A percentile compares a stretch with the other conserved stretches of the same genome.
phyloP scores from a whole-genome alignment of 2,113 vertebrate species.

The Motacilla alba region DNA sequence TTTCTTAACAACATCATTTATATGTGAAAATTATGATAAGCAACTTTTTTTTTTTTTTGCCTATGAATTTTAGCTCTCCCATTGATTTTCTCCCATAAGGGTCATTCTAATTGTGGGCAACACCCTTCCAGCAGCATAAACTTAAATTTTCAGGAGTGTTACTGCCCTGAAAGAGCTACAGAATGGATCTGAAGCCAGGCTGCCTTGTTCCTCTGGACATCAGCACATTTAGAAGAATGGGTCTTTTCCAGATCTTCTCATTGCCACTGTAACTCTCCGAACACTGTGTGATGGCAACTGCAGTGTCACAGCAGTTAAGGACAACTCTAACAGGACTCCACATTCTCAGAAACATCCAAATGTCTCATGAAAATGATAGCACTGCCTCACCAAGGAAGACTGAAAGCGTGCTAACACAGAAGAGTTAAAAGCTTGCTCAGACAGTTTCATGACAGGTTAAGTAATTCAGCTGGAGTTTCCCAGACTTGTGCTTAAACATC shows the following conservation, averaged over 20 bases:
- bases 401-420: background rate
- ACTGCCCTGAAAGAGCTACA: background rate
- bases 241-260: background rate
- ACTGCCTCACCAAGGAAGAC: background rate
- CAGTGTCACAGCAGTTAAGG: background rate
- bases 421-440: background rate
- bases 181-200: background rate
- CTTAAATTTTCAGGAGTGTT: background rate
- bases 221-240: background rate
- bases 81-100: background rate
- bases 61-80: background rate
- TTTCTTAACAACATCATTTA: background rate
- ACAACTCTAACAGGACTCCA: background rate
- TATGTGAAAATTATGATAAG: background rate
- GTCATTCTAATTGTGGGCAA: background rate
- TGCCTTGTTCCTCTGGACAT: background rate
- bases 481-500: background rate
- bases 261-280: background rate
- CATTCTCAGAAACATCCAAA: background rate
- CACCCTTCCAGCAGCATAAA: background rate
- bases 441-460: background rate
- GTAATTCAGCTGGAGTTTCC: background rate
- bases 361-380: background rate
- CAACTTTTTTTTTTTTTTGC: background rate
- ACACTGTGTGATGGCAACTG: background rate